Evolutionary conservation across 2,888 invertebrate species (phyloP).

Genomic region (Zygaena filipendulae): DNA sequence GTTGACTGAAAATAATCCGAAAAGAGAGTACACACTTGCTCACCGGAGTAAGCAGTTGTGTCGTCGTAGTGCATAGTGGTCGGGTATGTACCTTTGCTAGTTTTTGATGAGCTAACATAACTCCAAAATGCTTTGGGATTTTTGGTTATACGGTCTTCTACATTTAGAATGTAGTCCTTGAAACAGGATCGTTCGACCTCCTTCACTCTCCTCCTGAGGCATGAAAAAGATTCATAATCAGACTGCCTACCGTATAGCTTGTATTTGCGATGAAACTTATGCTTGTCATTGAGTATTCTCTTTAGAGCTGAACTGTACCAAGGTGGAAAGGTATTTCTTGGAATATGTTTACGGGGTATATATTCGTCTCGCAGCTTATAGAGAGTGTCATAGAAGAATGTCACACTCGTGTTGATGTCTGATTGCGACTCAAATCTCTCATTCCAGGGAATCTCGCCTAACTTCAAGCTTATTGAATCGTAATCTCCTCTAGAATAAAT

Average conservation of each 20-base stretch:
- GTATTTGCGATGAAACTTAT: too few relatives aligned
- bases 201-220: too few relatives aligned
- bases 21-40: conserved; percentile 14
- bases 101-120: conserved; percentile 14
- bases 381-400: conserved; percentile 7
- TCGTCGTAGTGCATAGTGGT: conserved; percentile 9
- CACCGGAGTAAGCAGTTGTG: conserved; percentile 8
- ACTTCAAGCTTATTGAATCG: conserved; percentile 1
- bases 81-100: conserved; percentile 11
- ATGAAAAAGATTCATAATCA: too few relatives aligned
- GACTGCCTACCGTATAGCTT: too few relatives aligned
- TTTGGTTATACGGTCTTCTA: too few relatives aligned
- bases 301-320: conserved; percentile 16
- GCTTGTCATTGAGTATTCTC: conserved; percentile 15
- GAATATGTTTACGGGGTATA: conserved; percentile 7
- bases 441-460: conserved; percentile 6
- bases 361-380: conserved; percentile 5
- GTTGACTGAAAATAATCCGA: conserved; percentile 10
- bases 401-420: conserved; percentile 1
- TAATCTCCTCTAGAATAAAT: conserved; percentile 10
- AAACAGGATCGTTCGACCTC: too few relatives aligned
- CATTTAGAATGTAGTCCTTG: too few relatives aligned
- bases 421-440: neutral
- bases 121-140: conserved; percentile 16
- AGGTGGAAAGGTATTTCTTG: conserved; percentile 5